Evolutionary conservation across 2,113 vertebrate species (phyloP).

Genomic region (Rhinoderma darwinii): DNA sequence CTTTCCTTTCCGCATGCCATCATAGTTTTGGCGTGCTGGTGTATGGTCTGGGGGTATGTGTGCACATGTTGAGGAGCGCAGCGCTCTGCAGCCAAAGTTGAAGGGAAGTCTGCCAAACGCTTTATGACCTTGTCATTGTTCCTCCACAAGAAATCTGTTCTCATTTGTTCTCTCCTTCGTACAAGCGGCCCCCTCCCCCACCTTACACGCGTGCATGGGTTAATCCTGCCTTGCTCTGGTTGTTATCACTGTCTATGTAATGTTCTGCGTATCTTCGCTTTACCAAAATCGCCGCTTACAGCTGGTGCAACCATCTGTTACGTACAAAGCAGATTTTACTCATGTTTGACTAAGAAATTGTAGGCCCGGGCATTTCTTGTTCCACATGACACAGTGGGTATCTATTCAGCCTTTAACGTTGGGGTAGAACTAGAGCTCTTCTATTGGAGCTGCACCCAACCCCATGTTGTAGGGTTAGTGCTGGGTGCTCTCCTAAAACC

Average conservation of each 20-base stretch:
- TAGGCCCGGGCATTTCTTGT: neutral
- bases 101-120: slow-evolving; percentile 3
- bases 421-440: neutral
- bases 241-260: slow-evolving; percentile 55
- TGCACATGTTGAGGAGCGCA: neutral
- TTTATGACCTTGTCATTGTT: slow-evolving; percentile 37
- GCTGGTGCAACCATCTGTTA: slow-evolving; percentile 58
- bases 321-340: slow-evolving; percentile 54
- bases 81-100: slow-evolving; percentile 15
- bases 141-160: neutral
- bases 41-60: neutral
- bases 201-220: slow-evolving; percentile 44
- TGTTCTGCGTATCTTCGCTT: slow-evolving; percentile 52
- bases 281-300: slow-evolving; percentile 48
- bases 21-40: neutral
- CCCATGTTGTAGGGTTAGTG: neutral
- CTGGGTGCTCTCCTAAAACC: neutral
- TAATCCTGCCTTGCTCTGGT: slow-evolving; percentile 53
- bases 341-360: slow-evolving; percentile 54
- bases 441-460: neutral
- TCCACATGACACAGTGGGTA: slow-evolving; percentile 1
- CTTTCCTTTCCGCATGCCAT: neutral
- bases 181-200: neutral
- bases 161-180: slow-evolving; percentile 1
- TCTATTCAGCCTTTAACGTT: neutral